Percentiles rank a stretch among this genome's conserved stretches.
phyloP scores from a whole-genome alignment of 2,888 invertebrate genomes.

The Aphodius sticticus region DNA sequence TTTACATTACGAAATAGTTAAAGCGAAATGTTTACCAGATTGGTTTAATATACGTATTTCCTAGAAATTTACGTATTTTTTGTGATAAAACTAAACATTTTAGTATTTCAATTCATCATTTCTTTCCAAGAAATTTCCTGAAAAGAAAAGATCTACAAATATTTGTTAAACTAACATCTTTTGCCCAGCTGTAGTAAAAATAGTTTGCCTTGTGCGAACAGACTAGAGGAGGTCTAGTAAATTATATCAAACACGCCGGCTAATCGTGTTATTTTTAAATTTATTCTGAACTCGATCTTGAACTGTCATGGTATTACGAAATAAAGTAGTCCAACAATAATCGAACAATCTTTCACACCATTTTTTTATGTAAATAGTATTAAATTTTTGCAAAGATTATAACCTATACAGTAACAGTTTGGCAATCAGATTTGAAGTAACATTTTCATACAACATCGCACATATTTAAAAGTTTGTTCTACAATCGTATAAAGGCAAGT shows the following conservation, averaged over 20 bases:
- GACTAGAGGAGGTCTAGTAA: not conserved
- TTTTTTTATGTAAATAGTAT: not conserved
- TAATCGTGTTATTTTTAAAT: not conserved
- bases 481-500: not conserved
- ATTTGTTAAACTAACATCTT: not conserved
- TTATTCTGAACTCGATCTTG: not conserved
- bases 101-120: too few relatives aligned
- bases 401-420: not conserved
- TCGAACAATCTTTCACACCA: not conserved
- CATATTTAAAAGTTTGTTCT: too few relatives aligned
- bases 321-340: not conserved
- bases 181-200: not conserved
- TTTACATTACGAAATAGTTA: too few relatives aligned
- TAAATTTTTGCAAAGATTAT: not conserved
- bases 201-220: not conserved
- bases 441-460: too few relatives aligned
- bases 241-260: not conserved
- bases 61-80: too few relatives aligned
- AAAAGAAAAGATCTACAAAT: too few relatives aligned
- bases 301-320: not conserved
- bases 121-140: too few relatives aligned
- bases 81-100: too few relatives aligned
- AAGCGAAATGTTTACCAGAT: too few relatives aligned
- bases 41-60: too few relatives aligned
- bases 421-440: not conserved